Evolutionary conservation across 2,888 invertebrate species (phyloP), one percentile per base, ranked within the genome.

Genomic region (Mythimna lalbum): DNA sequence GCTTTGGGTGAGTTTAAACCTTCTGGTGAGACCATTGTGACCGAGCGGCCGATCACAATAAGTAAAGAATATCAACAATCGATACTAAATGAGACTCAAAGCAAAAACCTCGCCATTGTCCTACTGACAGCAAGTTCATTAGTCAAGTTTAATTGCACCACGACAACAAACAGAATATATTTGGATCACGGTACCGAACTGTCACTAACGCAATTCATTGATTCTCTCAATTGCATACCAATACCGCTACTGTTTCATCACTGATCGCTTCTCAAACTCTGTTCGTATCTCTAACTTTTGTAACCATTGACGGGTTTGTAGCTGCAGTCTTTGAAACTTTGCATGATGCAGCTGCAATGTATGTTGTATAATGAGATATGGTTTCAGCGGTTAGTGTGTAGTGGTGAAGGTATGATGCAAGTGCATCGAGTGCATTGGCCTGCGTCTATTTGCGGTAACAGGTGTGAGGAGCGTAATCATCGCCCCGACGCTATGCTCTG

Each of bases 361-460:
- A 81, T 66, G 10, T 9, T 39, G 9, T 47, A 31, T 0, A 47
- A 1, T 2, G 1, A 2, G 47, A 21, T 62, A 33, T 0, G 6
- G 31, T 63, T 10, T 67, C 23, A 21, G 9, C 0, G 2, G 5
- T 64, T 31, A 36, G 19, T 10, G 9, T 62, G 23, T 10, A 5
- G 49, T 59, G 27, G 55, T 84, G 50, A 43, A 52, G 60, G 73
- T 79, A 73, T 72, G 69, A 64, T 81, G 88, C 86, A 89, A 88
- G 88, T 91, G 88, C 87, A 87, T 86, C 47, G 89, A 87, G 93
- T 92, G 93, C 93, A 92, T 88, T 90, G 93, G 82, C 92, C 93
- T 27, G 81, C 53, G 10, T 63, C 88, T 94, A 94, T 93, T 92
- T 91, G 81, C 65, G 89, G 87, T 78, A 86, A 84, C 93, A 93